phyloP scores from a whole-genome alignment of 92 coral and sea anemone species.

The Zoanthus sansibaricus region DNA sequence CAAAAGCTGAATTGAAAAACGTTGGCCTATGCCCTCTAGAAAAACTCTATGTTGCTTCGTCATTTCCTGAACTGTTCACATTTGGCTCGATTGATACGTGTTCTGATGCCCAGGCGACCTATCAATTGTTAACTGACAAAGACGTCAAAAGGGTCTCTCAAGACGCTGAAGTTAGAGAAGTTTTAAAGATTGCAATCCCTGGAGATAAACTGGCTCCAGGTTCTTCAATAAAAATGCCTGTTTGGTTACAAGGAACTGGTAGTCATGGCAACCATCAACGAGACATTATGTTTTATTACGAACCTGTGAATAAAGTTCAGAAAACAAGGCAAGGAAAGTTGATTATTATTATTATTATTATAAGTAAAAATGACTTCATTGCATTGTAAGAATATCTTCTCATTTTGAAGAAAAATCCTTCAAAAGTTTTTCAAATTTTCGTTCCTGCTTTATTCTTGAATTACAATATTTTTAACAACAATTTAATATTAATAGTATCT shows the following conservation, averaged over 20 bases:
- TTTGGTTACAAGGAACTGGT: slow-evolving; percentile 89
- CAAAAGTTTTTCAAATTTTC: no score
- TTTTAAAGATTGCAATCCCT: slow-evolving; percentile 81
- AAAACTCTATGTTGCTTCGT: slow-evolving; percentile 77
- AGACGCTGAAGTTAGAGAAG: slow-evolving; percentile 66
- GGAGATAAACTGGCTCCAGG: slow-evolving; percentile 80
- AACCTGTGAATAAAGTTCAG: slow-evolving; percentile 69
- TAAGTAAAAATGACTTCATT: background rate
- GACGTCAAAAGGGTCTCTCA: slow-evolving; percentile 19
- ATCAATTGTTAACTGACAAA: slow-evolving; percentile 2
- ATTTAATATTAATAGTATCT: no score
- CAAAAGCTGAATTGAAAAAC: slow-evolving; percentile 82
- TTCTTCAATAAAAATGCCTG: slow-evolving; percentile 75
- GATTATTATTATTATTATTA: background rate
- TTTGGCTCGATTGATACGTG: slow-evolving; percentile 55
- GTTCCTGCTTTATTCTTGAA: no score
- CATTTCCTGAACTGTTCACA: slow-evolving; percentile 82
- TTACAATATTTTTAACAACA: no score
- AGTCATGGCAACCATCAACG: slow-evolving; percentile 64
- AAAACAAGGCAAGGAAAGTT: slow-evolving; percentile 70
- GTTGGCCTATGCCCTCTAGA: slow-evolving; percentile 81
- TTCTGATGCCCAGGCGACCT: slow-evolving; percentile 38
- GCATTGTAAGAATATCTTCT: background rate
- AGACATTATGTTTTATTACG: slow-evolving; percentile 87
- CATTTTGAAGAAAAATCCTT: background rate